Conservation (phyloP, 1,140 invertebrate species). For the Caenorhabditis inopinata region DNA sequence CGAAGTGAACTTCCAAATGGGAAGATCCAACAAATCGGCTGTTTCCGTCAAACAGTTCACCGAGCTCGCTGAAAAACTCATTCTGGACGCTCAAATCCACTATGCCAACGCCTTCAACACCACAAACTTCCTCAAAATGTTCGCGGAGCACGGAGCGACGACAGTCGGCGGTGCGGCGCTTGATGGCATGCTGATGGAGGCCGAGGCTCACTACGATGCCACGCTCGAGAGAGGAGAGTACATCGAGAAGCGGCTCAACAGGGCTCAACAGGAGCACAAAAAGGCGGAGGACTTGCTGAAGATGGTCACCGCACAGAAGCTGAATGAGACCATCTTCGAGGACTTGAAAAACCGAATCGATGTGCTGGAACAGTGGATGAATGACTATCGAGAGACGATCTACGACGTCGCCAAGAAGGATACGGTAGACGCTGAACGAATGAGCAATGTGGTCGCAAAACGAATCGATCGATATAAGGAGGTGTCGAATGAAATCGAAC, state of each 20-base stretch:
- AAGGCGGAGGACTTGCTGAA: slow-evolving; percentile 55
- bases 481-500: slow-evolving; percentile 50
- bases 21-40: slow-evolving; percentile 41
- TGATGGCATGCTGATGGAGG: slow-evolving; percentile 50
- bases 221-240: slow-evolving; percentile 51
- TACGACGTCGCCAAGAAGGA: slow-evolving; percentile 43
- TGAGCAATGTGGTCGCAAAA: slow-evolving; percentile 45
- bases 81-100: slow-evolving; percentile 32
- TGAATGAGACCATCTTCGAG: slow-evolving; percentile 62
- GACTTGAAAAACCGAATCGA: slow-evolving; percentile 41
- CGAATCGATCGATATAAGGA: slow-evolving; percentile 48
- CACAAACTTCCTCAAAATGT: slow-evolving; percentile 39
- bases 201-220: slow-evolving; percentile 54
- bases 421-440: slow-evolving; percentile 47
- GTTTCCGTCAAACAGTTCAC: slow-evolving; percentile 38
- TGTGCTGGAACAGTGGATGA: slow-evolving; percentile 51
- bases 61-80: not conserved
- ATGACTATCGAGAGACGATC: slow-evolving; percentile 53
- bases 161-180: slow-evolving; percentile 30
- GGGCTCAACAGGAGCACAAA: slow-evolving; percentile 51
- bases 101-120: slow-evolving; percentile 45
- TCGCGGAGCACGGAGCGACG: not conserved
- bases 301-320: slow-evolving; percentile 57
- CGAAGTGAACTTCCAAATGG: slow-evolving; percentile 39
- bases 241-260: slow-evolving; percentile 60